phyloP scores from a whole-genome alignment of 2,113 vertebrate species.

The Hippopotamus amphibius region DNA sequence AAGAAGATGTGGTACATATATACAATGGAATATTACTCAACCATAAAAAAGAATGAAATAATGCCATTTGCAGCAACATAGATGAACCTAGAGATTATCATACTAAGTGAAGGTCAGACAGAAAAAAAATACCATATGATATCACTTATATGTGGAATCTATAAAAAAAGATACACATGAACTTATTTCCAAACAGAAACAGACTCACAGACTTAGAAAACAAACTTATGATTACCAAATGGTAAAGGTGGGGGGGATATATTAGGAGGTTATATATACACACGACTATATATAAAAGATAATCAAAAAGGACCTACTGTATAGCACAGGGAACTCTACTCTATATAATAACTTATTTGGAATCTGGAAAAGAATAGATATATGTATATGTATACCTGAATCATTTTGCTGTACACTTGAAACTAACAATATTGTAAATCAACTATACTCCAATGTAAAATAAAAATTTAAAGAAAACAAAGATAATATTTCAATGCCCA shows the following conservation, averaged over 20 bases:
- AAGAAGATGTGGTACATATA: background rate
- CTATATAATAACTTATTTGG: background rate
- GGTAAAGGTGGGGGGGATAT: background rate
- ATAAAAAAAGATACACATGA: background rate
- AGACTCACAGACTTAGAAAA: background rate
- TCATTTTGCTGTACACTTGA: background rate
- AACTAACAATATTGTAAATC: background rate
- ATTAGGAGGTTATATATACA: background rate
- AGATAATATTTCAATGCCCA: background rate
- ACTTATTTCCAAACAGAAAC: background rate
- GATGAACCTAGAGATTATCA: background rate
- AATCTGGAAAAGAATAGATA: background rate
- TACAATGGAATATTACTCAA: background rate
- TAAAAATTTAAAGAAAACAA: background rate
- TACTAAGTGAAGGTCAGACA: background rate
- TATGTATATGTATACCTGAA: background rate
- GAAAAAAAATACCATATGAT: background rate
- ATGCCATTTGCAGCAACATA: background rate
- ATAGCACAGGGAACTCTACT: background rate
- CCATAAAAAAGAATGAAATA: background rate
- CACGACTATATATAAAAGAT: background rate
- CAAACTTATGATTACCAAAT: background rate
- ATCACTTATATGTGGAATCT: background rate
- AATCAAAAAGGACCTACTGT: background rate
- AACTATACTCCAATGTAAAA: background rate